Conservation (phyloP, 2,888 invertebrate species). For the Oxytorus armatus region DNA sequence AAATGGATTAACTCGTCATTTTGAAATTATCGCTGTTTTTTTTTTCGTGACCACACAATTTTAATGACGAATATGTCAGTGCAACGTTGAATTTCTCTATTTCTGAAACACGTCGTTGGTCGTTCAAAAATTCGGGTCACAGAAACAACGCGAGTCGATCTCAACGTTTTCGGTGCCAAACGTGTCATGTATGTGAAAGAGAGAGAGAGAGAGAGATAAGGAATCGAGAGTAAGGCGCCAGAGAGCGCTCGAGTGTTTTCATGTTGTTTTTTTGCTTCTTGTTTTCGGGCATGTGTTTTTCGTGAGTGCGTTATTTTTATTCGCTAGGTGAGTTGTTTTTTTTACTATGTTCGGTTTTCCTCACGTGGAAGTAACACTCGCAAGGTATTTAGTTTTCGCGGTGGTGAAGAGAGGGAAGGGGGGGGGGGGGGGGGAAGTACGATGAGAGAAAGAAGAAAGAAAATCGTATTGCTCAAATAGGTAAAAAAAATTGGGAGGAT, state of each 20-base stretch:
- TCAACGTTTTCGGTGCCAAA: conserved; percentile 12
- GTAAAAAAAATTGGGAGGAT: not conserved
- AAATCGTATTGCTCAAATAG: not conserved
- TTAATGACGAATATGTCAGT: not conserved
- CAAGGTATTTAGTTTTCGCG: too few species aligned
- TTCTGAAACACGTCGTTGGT: too few species aligned
- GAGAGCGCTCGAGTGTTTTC: conserved; percentile 15
- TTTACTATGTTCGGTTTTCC: conserved; percentile 17
- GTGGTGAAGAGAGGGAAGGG: too few species aligned
- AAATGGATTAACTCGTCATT: conserved; percentile 10
- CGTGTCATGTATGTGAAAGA: too few species aligned
- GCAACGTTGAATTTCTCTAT: too few species aligned
- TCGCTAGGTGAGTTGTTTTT: conserved; percentile 52
- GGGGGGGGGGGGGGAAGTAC: too few species aligned
- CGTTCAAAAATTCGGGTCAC: too few species aligned
- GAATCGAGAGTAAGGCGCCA: conserved; percentile 15
- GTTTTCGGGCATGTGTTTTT: conserved; percentile 16
- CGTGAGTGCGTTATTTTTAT: conserved; percentile 22
- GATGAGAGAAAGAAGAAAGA: not conserved
- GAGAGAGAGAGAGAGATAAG: not conserved
- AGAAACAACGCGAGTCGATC: conserved; percentile 7
- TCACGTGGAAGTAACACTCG: too few species aligned
- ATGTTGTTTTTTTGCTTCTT: conserved; percentile 2
- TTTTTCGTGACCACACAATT: not conserved
- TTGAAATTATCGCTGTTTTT: not conserved